Conservation (phyloP, 2,113 vertebrate genomes). For the Chrysochloris asiatica region DNA sequence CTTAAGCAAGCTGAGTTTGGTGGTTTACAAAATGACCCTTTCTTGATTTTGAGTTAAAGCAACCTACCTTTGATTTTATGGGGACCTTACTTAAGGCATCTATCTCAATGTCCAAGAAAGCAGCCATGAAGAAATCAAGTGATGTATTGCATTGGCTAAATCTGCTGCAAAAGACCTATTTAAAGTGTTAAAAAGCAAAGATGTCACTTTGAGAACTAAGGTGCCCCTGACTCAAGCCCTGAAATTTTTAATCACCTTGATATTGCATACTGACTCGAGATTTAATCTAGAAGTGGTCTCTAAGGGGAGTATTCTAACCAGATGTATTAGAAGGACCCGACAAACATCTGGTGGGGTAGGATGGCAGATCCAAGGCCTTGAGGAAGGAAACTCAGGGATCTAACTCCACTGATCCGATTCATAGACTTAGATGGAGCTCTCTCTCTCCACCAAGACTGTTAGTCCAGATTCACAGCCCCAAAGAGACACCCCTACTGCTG, state of each 20-base stretch:
- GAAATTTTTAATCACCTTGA: not conserved
- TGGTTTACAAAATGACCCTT: constrained; percentile 13
- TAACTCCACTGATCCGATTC: not conserved
- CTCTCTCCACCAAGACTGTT: not conserved
- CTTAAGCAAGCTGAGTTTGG: not conserved
- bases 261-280: not conserved
- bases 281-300: not conserved
- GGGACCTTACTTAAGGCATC: not conserved
- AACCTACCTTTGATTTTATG: not conserved
- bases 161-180: not conserved
- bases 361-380: not conserved
- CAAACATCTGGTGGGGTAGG: not conserved
- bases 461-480: not conserved
- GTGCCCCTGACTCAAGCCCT: not conserved
- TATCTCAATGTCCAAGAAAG: not conserved
- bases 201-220: not conserved
- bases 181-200: not conserved
- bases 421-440: not conserved
- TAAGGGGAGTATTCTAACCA: not conserved
- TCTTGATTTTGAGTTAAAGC: not conserved
- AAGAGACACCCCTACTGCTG: not conserved
- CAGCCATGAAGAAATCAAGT: not conserved
- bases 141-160: not conserved
- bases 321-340: not conserved
- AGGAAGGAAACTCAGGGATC: not conserved